Evolutionary conservation across 2,797 vertebrate species (phyloP), one percentile per base, ranked within the genome.

Genomic region (Syngnathus acus): DNA sequence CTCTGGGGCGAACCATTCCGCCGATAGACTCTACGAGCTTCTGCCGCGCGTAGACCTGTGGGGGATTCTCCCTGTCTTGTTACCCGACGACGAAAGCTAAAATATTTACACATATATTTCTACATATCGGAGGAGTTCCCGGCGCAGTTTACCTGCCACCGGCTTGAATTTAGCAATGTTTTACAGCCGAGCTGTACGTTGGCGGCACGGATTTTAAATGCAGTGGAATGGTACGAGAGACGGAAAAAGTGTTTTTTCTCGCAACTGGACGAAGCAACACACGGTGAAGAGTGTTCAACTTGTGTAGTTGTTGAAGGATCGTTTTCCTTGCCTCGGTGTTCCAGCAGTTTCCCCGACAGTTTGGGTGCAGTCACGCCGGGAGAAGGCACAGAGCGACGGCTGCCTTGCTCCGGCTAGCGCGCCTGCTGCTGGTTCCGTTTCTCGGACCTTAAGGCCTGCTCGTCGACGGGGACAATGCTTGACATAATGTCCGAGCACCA

Each of bases 401-500:
- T 82, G 78, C 87, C 78, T 79, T 21, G 37, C 76, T 71, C 76
- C 80, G 85, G 82, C 84, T 80, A 90, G 82, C 84, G 80, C 81
- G 78, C 77, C 79, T 75, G 80, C 82, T 78, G 83, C 83, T 57
- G 38, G 38, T 83, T 65, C 84, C 75, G 67, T 48, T 76, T 69
- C 72, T 68, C 38, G 75, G 72, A 78, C 75, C 78, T 74, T 43
- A 43, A 81, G 88, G 89, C 89, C 87, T 87, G 74, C 81, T 72
- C 80, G 89, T 76, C 73, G 84, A 84, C 89, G 26, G 59, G 87
- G 90, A 93, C 91, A 91, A 93, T 93, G 92, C 91, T 93, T 70
- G 91, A 90, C 89, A 92, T 93, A 90, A 93, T 93, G 92, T 92
- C 92, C 64, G 92, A 93, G 73, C 92, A 93, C 88, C 92, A 93